Conservation (phyloP, 1,140 invertebrate species). For the Scylla paramamosain region DNA sequence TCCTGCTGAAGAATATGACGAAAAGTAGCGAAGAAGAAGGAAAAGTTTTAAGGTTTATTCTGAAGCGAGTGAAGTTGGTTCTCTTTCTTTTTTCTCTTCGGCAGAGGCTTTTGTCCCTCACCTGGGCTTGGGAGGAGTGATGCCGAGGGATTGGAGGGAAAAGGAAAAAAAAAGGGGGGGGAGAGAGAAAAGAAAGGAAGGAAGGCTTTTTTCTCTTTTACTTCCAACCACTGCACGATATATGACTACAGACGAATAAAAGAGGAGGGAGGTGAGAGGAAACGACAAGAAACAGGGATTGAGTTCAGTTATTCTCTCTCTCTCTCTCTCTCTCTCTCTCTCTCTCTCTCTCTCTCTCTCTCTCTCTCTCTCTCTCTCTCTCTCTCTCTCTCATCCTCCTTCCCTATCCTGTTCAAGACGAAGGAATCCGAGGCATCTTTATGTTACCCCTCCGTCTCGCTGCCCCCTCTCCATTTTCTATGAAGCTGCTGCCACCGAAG, state of each 20-base stretch:
- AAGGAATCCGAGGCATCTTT: neutral
- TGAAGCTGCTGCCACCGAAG: too few species aligned
- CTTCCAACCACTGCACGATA: too few species aligned
- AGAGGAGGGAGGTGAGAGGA: too few species aligned
- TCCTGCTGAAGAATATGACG: too few species aligned
- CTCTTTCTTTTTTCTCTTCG: too few species aligned
- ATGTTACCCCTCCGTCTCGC: neutral
- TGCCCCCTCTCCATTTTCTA: neutral
- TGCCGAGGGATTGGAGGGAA: neutral
- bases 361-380: slow-evolving; percentile 18
- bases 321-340: neutral
- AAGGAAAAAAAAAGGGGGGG: neutral
- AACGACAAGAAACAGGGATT: too few species aligned
- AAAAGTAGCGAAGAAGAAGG: neutral
- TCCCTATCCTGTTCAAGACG: neutral
- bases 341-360: slow-evolving; percentile 15
- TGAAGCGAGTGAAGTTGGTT: too few species aligned
- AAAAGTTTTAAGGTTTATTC: slow-evolving; percentile 5
- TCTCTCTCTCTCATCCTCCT: neutral
- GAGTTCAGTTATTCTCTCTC: neutral
- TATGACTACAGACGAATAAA: too few species aligned
- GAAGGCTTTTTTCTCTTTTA: neutral
- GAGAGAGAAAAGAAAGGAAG: neutral
- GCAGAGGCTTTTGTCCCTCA: too few species aligned
- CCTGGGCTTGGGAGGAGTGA: too few species aligned